These are phyloP conservation scores for Drosophila rhopaloa DNA, from an alignment of 1,140 invertebrate genomes.

Conservation along the genomic window DNA sequence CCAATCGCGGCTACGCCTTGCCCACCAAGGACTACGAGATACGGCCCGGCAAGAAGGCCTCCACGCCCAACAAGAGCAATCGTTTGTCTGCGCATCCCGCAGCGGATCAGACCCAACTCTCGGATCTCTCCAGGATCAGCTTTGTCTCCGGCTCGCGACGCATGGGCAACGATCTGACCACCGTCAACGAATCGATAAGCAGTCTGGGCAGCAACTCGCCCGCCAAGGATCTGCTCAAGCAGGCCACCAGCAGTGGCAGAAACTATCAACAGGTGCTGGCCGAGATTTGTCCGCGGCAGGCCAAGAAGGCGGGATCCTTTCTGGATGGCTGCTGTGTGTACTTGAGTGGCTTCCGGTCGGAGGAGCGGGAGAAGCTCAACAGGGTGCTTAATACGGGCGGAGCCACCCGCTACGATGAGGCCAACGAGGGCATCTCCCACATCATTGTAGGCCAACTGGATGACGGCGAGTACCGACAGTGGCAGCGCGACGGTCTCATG, in stretches of 20 bases:
- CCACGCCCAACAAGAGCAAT: slow-evolving; percentile 68
- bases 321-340: slow-evolving; percentile 93
- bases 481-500: slow-evolving; percentile 63
- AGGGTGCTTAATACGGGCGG: slow-evolving; percentile 92
- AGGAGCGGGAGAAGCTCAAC: slow-evolving; percentile 90
- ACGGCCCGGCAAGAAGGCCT: slow-evolving; percentile 63
- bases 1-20: slow-evolving; percentile 89
- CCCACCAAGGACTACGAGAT: slow-evolving; percentile 88
- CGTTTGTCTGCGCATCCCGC: background rate
- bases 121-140: slow-evolving; percentile 76
- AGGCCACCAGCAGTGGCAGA: slow-evolving; percentile 43
- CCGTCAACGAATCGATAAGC: slow-evolving; percentile 64
- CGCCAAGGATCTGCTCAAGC: slow-evolving; percentile 62
- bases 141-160: slow-evolving; percentile 46
- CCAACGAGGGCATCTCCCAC: slow-evolving; percentile 92
- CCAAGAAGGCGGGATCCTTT: slow-evolving; percentile 90
- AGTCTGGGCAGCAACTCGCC: slow-evolving; percentile 33
- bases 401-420: slow-evolving; percentile 91
- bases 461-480: slow-evolving; percentile 61
- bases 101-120: slow-evolving; percentile 63
- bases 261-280: slow-evolving; percentile 84
- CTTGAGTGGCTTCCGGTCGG: slow-evolving; percentile 87
- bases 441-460: slow-evolving; percentile 89
- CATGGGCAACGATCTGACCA: slow-evolving; percentile 61
- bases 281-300: slow-evolving; percentile 87